Evolutionary conservation across 2,113 vertebrate genomes (phyloP).

Genomic region (Hystrix brachyura): DNA sequence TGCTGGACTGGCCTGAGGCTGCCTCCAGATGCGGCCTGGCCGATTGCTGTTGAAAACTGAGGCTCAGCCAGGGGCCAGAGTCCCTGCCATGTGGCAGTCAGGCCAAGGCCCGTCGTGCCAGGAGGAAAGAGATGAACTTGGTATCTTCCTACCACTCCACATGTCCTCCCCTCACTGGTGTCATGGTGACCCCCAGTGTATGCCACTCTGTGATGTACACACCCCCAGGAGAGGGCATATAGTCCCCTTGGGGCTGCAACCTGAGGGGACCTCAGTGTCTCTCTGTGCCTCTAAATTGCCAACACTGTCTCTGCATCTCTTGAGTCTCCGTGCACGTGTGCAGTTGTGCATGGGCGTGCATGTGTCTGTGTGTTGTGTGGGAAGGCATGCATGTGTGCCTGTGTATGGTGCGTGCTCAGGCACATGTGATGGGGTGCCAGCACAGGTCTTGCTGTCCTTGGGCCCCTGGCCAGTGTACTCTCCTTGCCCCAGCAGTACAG

Average conservation of each 20-base stretch:
- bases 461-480: neutral
- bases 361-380: too few relatives aligned
- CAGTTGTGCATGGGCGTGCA: neutral
- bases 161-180: neutral
- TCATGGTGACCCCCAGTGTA: neutral
- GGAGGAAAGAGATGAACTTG: constrained; percentile 32
- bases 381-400: fast-evolving
- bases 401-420: neutral
- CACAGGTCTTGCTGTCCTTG: neutral
- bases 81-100: neutral
- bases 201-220: neutral
- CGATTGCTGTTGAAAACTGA: neutral
- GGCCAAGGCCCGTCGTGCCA: neutral
- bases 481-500: neutral
- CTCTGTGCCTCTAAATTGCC: constrained; percentile 59
- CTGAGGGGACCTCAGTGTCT: neutral
- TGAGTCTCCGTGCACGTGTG: neutral
- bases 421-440: neutral
- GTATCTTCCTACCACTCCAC: neutral
- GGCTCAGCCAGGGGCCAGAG: neutral
- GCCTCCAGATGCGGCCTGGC: constrained; percentile 3
- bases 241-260: neutral
- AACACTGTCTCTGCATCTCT: neutral
- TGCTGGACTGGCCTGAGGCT: neutral
- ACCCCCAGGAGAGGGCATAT: neutral